Conservation (phyloP, 2,888 invertebrate species). For the Drosophila phalerata region DNA sequence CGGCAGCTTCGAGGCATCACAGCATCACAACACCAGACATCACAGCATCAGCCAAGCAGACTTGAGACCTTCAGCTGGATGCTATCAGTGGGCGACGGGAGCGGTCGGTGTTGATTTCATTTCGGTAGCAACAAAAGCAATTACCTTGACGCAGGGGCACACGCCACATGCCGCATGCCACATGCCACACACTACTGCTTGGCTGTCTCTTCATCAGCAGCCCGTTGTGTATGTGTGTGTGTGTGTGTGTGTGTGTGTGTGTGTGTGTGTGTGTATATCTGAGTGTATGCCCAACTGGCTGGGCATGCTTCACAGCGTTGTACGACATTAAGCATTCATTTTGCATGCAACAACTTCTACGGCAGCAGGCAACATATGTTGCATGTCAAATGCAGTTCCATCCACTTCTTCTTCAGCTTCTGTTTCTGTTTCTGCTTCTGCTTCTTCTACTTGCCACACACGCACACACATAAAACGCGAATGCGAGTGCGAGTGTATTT, state of each 20-base stretch:
- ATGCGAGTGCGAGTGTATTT: too few species aligned
- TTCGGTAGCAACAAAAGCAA: conserved; percentile 73
- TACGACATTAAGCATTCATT: conserved; percentile 79
- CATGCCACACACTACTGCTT: conserved; percentile 3
- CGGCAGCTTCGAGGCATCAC: conserved; percentile 34
- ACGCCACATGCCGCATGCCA: conserved; percentile 11
- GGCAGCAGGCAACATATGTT: conserved; percentile 76
- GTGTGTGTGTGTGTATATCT: not conserved
- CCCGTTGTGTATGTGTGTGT: not conserved
- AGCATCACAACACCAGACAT: conserved; percentile 13
- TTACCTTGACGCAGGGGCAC: conserved; percentile 60
- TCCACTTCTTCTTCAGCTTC: not conserved
- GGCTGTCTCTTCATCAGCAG: conserved; percentile 21
- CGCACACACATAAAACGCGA: too few species aligned
- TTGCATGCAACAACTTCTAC: conserved; percentile 79
- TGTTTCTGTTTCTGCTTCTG: not conserved
- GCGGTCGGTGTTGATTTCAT: conserved; percentile 74
- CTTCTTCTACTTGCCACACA: not conserved
- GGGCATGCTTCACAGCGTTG: conserved; percentile 31
- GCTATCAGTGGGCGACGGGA: conserved; percentile 20
- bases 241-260: not conserved
- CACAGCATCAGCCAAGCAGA: conserved; percentile 4
- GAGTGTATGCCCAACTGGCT: conserved; percentile 3
- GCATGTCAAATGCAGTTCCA: conserved; percentile 73
- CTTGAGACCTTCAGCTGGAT: conserved; percentile 5